A percentile compares a stretch with the other conserved stretches of the same genome.
Evolutionary conservation across 2,797 vertebrate species (phyloP).

Genomic region (Xenentodon cancila): DNA sequence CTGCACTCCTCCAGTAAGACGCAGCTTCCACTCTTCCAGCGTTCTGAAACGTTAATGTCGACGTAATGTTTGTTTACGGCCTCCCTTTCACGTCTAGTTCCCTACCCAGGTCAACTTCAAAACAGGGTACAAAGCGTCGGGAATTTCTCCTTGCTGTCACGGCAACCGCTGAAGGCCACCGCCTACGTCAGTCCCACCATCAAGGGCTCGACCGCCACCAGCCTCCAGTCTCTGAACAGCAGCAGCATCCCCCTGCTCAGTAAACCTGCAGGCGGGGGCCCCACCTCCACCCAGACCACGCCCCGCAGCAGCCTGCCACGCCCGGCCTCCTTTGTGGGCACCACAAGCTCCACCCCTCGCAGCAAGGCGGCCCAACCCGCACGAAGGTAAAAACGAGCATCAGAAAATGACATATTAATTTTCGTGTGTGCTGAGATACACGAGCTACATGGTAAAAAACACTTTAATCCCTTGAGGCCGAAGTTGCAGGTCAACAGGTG

Average conservation of each 20-base stretch:
- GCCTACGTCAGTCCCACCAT: conserved; percentile 93
- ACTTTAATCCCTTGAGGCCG: too few species aligned
- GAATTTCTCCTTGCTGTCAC: conserved; percentile 85
- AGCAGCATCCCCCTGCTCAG: conserved; percentile 87
- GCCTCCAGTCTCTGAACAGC: conserved; percentile 78
- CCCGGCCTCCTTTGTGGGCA: conserved; percentile 83
- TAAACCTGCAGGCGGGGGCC: conserved; percentile 69
- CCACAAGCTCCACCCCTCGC: conserved; percentile 83
- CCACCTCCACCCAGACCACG: conserved; percentile 43
- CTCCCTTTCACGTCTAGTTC: conserved; percentile 72
- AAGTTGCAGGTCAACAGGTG: too few species aligned
- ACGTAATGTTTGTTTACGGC: background rate
- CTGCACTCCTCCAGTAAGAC: conserved; percentile 89
- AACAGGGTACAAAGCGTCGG: conserved; percentile 90
- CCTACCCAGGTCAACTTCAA: conserved; percentile 89
- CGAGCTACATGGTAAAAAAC: too few species aligned
- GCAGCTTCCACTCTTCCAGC: accelerated
- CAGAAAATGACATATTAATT: too few species aligned
- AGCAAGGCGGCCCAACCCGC: conserved; percentile 88
- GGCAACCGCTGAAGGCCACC: conserved; percentile 90
- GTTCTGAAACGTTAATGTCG: background rate
- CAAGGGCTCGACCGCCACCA: conserved; percentile 82
- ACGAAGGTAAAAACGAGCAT: conserved; percentile 81
- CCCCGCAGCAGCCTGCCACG: conserved; percentile 89
- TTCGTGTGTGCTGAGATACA: too few species aligned